Conservation (phyloP, 2,888 invertebrate genomes). For the Caradrina kadenii region DNA sequence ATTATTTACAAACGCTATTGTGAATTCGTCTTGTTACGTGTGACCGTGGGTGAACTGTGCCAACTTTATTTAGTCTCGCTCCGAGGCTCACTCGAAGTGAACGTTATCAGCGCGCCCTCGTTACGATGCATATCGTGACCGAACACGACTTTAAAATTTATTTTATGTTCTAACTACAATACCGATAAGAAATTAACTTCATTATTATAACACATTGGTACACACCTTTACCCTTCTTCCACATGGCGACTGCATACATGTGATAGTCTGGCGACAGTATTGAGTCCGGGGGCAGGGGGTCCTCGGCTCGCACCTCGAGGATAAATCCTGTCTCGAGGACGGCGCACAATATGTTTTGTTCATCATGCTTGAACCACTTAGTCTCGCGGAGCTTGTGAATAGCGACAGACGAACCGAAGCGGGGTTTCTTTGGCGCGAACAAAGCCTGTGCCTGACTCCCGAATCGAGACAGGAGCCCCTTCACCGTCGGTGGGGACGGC, state of each 20-base stretch:
- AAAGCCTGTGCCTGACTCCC: conserved; percentile 90
- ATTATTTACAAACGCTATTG: conserved; percentile 84
- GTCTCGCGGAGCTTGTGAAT: conserved; percentile 93
- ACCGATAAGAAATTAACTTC: conserved; percentile 31
- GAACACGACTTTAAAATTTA: conserved; percentile 48
- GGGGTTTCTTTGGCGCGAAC: conserved; percentile 88
- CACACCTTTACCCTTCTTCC: conserved; percentile 93
- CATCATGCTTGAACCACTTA: conserved; percentile 94
- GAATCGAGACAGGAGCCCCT: conserved; percentile 89
- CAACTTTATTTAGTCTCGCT: conserved; percentile 78
- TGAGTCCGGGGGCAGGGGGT: conserved; percentile 86
- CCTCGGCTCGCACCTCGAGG: conserved; percentile 91
- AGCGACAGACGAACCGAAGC: conserved; percentile 92
- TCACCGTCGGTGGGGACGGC: conserved; percentile 87
- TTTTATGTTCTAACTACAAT: conserved; percentile 31
- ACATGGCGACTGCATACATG: conserved; percentile 93
- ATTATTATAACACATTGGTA: conserved; percentile 52
- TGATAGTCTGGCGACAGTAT: conserved; percentile 88
- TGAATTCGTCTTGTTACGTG: conserved; percentile 72
- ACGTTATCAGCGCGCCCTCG: conserved; percentile 73
- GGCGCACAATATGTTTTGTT: conserved; percentile 93
- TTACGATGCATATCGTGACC: conserved; percentile 60
- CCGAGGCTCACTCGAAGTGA: conserved; percentile 67
- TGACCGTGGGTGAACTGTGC: conserved; percentile 72
- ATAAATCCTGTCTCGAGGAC: conserved; percentile 94